These are phyloP conservation scores for Zosterops hypoxanthus DNA, from an alignment of 2,113 vertebrate genomes.

Conservation along the genomic window DNA sequence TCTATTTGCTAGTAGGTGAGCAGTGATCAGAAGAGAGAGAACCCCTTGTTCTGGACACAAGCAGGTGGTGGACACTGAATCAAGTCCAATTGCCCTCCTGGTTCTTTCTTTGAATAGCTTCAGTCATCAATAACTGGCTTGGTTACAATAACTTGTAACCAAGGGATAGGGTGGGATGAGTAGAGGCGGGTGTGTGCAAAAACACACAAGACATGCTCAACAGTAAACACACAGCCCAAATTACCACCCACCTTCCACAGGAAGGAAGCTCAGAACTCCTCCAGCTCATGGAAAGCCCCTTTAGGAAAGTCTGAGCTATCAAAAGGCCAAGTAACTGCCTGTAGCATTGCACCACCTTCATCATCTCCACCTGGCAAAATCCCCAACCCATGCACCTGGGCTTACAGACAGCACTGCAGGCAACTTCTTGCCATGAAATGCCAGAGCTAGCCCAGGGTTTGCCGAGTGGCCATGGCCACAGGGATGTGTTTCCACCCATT, in stretches of 20 bases:
- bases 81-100: neutral
- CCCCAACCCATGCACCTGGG: neutral
- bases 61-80: neutral
- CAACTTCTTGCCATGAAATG: neutral
- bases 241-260: neutral
- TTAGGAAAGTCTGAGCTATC: constrained; percentile 25
- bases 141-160: neutral
- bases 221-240: neutral
- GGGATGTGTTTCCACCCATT: constrained; percentile 54
- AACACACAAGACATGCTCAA: neutral
- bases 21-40: neutral
- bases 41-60: neutral
- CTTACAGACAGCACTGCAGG: neutral
- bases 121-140: neutral
- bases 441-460: neutral
- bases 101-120: neutral
- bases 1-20: neutral
- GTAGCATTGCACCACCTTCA: neutral
- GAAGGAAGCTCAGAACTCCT: constrained; percentile 23
- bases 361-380: neutral
- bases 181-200: neutral
- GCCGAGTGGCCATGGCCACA: neutral
- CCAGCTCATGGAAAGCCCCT: constrained; percentile 27
- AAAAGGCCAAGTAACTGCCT: constrained; percentile 6
- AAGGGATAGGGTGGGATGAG: neutral